phyloP scores from a whole-genome alignment of 2,113 vertebrate genomes.

The Amphiprion percula region DNA sequence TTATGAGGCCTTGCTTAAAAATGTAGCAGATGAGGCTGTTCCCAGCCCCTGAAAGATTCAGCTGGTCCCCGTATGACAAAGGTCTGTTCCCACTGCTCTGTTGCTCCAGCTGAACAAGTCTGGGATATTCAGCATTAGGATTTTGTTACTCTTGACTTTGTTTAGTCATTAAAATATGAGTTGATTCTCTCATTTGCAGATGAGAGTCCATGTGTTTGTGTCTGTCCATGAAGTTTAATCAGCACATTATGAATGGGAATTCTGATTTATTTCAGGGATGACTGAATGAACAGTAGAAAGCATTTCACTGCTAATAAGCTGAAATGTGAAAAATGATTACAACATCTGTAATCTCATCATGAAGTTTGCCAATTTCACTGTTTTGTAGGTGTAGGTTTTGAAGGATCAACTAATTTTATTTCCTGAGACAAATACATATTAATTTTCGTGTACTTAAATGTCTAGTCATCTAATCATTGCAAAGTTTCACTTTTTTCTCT shows the following conservation, averaged over 20 bases:
- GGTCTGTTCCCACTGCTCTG: constrained; percentile 35
- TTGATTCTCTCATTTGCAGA: constrained; percentile 22
- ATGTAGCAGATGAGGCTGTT: constrained; percentile 9
- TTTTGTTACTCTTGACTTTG: constrained; percentile 66
- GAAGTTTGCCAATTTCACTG: constrained; percentile 5
- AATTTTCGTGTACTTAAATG: constrained; percentile 13
- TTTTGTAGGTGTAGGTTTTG: neutral
- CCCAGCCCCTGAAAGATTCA: constrained; percentile 36
- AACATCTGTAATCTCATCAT: neutral
- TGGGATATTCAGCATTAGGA: constrained; percentile 74
- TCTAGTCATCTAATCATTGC: neutral
- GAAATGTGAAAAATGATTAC: neutral
- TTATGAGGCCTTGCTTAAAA: constrained; percentile 4
- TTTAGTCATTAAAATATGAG: constrained; percentile 42
- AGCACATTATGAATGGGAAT: constrained; percentile 58
- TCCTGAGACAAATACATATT: constrained; percentile 10
- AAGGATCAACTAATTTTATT: neutral
- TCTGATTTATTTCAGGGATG: neutral
- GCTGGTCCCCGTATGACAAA: constrained; percentile 59
- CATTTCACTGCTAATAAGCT: neutral
- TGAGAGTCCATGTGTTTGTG: neutral
- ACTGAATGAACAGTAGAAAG: neutral
- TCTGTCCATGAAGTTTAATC: neutral
- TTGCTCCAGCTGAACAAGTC: constrained; percentile 56
- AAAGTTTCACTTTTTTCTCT: neutral